Base-by-base conservation (phyloP, 2,888 invertebrate species). In the Aphodius sticticus region DNA sequence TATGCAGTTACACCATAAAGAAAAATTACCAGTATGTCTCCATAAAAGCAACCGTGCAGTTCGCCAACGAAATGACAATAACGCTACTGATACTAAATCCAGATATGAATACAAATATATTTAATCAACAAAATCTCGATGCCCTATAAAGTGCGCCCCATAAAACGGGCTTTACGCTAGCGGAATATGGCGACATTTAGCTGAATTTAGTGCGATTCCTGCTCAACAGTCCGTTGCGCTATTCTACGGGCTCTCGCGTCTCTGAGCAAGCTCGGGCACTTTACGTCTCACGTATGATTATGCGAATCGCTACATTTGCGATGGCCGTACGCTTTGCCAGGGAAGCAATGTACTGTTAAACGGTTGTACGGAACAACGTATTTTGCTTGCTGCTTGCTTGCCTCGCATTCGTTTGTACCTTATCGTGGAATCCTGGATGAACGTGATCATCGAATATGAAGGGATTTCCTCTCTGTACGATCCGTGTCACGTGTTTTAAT, bases 301-400 rank as follows among this genome's bases (percentile, higher is more conserved):
- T 82, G 81, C 78, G 81, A 82, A 82, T 82, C 79, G 81, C 78
- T 80, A 82, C 82, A 82, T 83, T 83, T 80, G 79, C 76, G 75
- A 36, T 53, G 75, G 70, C 77, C 80, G 78, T 81, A 12, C 53
- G 53, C 53, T 53, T 76, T 81, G 80, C 78, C 81, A 69, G 76
- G 77, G 80, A 82, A 81, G 82, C 82, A 84, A 84, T 84, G 84
- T 83, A 84, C 84, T 84, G 84, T 84, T 84, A 84, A 84, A 84
- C 83, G 80, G 83, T 84, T 84, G 84, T 84, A 81, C 82, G 80
- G 76, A 75, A 78, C 83, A 82, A 83, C 82, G 83, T 82, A 82
- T 83, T 83, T 53, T 53, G 12, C 53, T 53, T 53, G 53, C 12
- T 53, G 53, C 53, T 53, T 53, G 53, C 53, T 53, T 53, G 53